These are phyloP conservation scores for Paracanthobrama guichenoti DNA, from an alignment of 2,113 vertebrate genomes.

Conservation along the genomic window DNA sequence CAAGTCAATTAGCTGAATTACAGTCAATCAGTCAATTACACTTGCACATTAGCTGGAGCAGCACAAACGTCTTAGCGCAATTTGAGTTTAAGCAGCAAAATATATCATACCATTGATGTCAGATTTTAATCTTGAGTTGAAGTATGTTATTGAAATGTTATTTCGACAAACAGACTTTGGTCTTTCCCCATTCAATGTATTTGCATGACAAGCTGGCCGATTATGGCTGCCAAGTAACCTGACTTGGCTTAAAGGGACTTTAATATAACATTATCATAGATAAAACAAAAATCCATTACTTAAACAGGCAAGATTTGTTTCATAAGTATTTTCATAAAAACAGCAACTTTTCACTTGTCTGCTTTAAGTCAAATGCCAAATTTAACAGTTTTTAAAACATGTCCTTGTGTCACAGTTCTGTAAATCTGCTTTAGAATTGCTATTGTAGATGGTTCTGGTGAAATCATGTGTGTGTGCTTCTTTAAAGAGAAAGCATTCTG, in stretches of 20 bases:
- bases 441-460: conserved; percentile 5
- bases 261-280: background rate
- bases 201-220: background rate
- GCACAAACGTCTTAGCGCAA: background rate
- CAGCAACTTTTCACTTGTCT: background rate
- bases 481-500: conserved; percentile 42
- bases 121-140: background rate
- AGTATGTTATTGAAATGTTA: background rate
- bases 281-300: background rate
- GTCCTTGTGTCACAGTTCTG: conserved; percentile 1
- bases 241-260: background rate
- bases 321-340: background rate
- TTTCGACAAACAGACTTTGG: background rate
- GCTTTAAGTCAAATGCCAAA: background rate
- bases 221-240: conserved; percentile 3
- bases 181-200: background rate
- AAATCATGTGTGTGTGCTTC: conserved; percentile 20
- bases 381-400: background rate
- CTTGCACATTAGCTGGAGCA: background rate
- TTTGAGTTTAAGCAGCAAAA: background rate
- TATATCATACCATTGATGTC: background rate
- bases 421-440: background rate
- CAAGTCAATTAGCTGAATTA: too few species aligned
- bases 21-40: too few species aligned
- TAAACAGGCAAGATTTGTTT: background rate